These are phyloP conservation scores for Ommatoiulus sabulosus DNA, from an alignment of 2,888 invertebrate species.

Conservation along the genomic window DNA sequence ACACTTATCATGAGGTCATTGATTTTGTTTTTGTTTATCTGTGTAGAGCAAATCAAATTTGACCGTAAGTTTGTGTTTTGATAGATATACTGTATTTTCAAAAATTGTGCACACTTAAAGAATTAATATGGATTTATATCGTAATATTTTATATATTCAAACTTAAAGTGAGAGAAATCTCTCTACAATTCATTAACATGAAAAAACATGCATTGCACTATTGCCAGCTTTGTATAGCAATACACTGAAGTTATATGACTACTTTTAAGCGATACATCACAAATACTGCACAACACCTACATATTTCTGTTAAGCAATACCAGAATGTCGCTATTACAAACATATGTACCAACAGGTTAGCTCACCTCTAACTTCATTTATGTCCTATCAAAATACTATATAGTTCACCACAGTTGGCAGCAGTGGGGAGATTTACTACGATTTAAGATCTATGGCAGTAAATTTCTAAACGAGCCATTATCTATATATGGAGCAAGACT, in stretches of 20 bases:
- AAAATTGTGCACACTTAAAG: background rate
- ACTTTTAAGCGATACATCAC: background rate
- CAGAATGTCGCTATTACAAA: background rate
- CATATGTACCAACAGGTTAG: background rate
- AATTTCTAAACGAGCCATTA: background rate
- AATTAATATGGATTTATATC: background rate
- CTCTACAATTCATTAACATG: conserved; percentile 40
- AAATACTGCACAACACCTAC: background rate
- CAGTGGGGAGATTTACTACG: background rate
- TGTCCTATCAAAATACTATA: background rate
- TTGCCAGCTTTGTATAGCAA: conserved; percentile 25
- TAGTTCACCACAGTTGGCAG: background rate
- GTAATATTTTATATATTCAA: background rate
- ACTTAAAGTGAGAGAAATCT: conserved; percentile 22
- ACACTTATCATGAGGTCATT: background rate
- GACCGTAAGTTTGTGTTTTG: background rate
- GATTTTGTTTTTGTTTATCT: background rate
- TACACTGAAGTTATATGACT: conserved; percentile 1
- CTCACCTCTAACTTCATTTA: background rate
- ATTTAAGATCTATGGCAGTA: background rate
- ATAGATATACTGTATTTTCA: background rate
- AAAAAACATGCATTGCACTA: conserved; percentile 31
- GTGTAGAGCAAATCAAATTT: background rate
- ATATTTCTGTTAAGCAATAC: background rate
- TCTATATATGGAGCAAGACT: background rate